These are phyloP conservation scores for Subacronicta megacephala DNA, from an alignment of 2,888 invertebrate species.

Conservation along the genomic window DNA sequence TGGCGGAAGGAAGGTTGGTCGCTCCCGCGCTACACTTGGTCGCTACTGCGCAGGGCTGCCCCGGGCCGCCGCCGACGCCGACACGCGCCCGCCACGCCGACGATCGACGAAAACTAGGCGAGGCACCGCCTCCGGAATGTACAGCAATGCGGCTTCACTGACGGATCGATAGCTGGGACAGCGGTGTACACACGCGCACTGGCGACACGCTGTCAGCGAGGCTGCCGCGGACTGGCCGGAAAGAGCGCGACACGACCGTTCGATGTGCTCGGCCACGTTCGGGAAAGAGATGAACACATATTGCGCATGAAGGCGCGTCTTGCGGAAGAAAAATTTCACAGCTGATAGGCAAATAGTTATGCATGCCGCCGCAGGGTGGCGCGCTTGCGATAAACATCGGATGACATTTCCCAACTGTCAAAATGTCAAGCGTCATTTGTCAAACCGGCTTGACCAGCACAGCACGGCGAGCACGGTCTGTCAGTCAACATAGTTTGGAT, in stretches of 20 bases:
- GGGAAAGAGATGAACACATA: conserved; percentile 85
- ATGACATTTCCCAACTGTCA: conserved; percentile 52
- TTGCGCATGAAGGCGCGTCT: conserved; percentile 81
- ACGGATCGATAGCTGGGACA: conserved; percentile 84
- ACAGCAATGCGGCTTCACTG: conserved; percentile 88
- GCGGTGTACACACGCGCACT: conserved; percentile 83
- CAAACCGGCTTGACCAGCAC: conserved; percentile 40
- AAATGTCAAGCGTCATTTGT: conserved; percentile 39
- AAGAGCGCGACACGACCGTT: conserved; percentile 78
- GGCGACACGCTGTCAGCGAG: conserved; percentile 76
- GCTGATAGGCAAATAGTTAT: conserved; percentile 77
- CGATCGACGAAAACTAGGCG: conserved; percentile 88
- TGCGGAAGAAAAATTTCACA: conserved; percentile 83
- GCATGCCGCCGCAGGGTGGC: conserved; percentile 68
- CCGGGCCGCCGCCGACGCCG: conserved; percentile 87
- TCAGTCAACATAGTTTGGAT: conserved; percentile 54
- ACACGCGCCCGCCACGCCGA: conserved; percentile 82
- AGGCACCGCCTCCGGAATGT: conserved; percentile 89
- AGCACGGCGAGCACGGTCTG: neutral
- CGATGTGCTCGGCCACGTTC: conserved; percentile 76
- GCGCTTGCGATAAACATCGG: conserved; percentile 66
- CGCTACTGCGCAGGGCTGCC: conserved; percentile 84
- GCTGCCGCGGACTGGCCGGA: conserved; percentile 75
- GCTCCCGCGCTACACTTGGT: conserved; percentile 81
- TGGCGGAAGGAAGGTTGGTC: conserved; percentile 85